phyloP scores from a whole-genome alignment of 2,888 invertebrate species.

The Branchipolynoe longqiensis region DNA sequence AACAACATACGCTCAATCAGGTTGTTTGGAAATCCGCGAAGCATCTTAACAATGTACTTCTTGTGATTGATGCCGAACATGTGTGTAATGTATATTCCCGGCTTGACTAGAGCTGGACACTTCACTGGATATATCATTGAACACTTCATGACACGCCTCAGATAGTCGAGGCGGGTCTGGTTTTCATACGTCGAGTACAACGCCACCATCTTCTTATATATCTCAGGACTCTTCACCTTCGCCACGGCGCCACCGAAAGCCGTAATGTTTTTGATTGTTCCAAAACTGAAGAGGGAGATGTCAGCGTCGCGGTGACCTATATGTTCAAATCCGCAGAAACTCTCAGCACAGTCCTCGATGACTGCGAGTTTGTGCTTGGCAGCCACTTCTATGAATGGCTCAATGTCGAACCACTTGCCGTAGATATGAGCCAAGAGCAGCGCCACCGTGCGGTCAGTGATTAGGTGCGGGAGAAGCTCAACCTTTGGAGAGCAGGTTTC shows the following conservation, averaged over 20 bases:
- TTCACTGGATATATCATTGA: too few species aligned
- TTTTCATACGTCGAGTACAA: constrained; percentile 72
- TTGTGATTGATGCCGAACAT: constrained; percentile 75
- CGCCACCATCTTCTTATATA: constrained; percentile 74
- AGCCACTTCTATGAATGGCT: constrained; percentile 76
- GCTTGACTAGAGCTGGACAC: constrained; percentile 73
- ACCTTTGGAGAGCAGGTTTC: constrained; percentile 78
- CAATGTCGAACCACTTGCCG: constrained; percentile 78
- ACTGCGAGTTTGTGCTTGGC: constrained; percentile 73
- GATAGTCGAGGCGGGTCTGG: constrained; percentile 75
- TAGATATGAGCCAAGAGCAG: constrained; percentile 80
- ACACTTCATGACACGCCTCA: constrained; percentile 79
- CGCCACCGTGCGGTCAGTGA: constrained; percentile 79
- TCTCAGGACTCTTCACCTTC: constrained; percentile 74
- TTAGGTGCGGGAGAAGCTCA: constrained; percentile 75
- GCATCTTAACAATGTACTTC: constrained; percentile 72
- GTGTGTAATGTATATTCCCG: constrained; percentile 70
- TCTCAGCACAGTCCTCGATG: constrained; percentile 82
- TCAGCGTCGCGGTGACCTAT: constrained; percentile 79
- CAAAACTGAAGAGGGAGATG: constrained; percentile 81
- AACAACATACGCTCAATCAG: constrained; percentile 73
- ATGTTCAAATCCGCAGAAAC: constrained; percentile 76
- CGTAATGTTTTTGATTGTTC: constrained; percentile 80
- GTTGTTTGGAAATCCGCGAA: constrained; percentile 80
- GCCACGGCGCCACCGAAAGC: constrained; percentile 81